Evolutionary conservation across 2,113 vertebrate species (phyloP).

Genomic region (Corythoichthys haematopterus): DNA sequence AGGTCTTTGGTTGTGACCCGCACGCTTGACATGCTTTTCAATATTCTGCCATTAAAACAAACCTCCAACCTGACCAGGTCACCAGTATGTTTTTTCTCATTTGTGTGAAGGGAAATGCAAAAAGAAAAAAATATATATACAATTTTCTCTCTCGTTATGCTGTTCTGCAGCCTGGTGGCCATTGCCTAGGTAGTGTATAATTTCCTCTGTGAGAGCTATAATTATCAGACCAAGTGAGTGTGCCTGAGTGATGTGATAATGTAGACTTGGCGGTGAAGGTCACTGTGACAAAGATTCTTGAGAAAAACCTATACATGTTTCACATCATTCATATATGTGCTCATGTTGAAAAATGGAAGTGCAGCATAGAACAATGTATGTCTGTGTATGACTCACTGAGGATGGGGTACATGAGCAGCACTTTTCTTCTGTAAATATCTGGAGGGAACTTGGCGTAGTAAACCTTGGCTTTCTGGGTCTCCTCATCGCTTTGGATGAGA

Average conservation of each 20-base stretch:
- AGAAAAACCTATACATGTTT: constrained; percentile 38
- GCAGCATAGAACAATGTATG: background rate
- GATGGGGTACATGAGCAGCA: constrained; percentile 97
- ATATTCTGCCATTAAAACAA: constrained; percentile 29
- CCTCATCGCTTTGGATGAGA: constrained; percentile 96
- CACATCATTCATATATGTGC: constrained; percentile 27
- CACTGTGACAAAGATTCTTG: constrained; percentile 53
- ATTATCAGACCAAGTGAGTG: constrained; percentile 71
- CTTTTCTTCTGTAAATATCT: constrained; percentile 92
- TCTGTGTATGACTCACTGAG: constrained; percentile 77
- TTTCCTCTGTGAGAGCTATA: constrained; percentile 69
- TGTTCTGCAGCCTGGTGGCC: constrained; percentile 70
- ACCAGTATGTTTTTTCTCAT: constrained; percentile 10
- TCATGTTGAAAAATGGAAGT: constrained; percentile 13
- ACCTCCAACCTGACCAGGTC: constrained; percentile 19
- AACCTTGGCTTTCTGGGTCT: constrained; percentile 95
- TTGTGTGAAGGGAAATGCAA: constrained; percentile 30
- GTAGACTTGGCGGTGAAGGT: constrained; percentile 58
- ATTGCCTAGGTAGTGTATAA: constrained; percentile 66
- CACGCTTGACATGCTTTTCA: constrained; percentile 15
- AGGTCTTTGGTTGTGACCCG: background rate
- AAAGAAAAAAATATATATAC: constrained; percentile 33
- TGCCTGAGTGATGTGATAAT: constrained; percentile 59
- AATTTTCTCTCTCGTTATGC: constrained; percentile 67
- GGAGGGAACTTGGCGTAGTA: constrained; percentile 98